These are phyloP conservation scores for Myopa testacea DNA, from an alignment of 2,888 invertebrate species.

Conservation along the genomic window DNA sequence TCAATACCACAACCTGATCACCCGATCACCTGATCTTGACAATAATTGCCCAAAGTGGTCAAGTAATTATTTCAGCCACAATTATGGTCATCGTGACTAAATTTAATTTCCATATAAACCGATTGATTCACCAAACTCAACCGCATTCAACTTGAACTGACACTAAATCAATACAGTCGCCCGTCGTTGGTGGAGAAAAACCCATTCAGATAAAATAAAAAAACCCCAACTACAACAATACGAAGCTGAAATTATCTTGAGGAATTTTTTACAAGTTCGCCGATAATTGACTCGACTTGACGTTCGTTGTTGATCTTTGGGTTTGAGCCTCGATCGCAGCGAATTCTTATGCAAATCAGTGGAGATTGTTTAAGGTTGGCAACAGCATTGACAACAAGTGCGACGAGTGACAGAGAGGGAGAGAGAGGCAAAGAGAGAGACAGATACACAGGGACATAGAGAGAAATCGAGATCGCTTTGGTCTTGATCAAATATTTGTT, in stretches of 20 bases:
- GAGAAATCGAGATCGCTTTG: background rate
- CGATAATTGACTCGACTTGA: constrained; percentile 52
- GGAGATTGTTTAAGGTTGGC: constrained; percentile 34
- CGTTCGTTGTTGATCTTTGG: constrained; percentile 32
- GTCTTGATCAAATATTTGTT: constrained; percentile 22
- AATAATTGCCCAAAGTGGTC: constrained; percentile 33
- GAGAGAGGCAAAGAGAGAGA: too few relatives aligned
- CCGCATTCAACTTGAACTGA: background rate
- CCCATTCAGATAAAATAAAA: background rate
- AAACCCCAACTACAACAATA: background rate
- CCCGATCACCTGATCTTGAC: constrained; percentile 13
- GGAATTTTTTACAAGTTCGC: constrained; percentile 61
- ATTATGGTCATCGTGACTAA: constrained; percentile 51
- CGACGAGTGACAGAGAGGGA: too few relatives aligned
- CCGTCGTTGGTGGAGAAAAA: background rate
- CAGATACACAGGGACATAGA: background rate
- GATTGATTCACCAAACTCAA: constrained; percentile 26
- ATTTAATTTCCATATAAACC: constrained; percentile 46
- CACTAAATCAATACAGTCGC: constrained; percentile 18
- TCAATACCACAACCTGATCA: constrained; percentile 10
- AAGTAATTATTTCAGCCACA: constrained; percentile 53
- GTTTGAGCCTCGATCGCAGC: constrained; percentile 17
- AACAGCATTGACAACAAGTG: constrained; percentile 45
- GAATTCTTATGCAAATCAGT: constrained; percentile 37
- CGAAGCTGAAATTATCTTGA: constrained; percentile 54